Base-by-base conservation (phyloP, 2,113 vertebrate genomes). In the Chaetops frenatus region DNA sequence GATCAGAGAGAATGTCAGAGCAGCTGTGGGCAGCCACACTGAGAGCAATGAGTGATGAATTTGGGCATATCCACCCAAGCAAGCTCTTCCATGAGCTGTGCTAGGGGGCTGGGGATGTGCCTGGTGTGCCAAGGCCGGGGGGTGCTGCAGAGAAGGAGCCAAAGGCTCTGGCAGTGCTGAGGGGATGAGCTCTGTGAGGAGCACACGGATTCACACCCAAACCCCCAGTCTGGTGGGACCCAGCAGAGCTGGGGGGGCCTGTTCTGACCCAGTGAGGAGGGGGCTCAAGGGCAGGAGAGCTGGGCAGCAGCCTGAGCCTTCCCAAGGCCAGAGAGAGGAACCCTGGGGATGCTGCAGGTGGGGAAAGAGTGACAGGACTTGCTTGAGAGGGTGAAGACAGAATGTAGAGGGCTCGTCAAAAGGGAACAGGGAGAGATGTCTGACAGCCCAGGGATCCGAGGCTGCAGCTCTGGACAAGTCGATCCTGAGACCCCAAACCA, bases 201-300 rank as follows among this genome's bases (percentile, higher is more conserved):
- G 56, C 61, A 35, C 22, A 33, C 8, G 14, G 21, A 58, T 82
- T 16, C 64, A 69, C 25, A 50, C 53, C 48, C 48, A 67, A 57
- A 54, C 5, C 51, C 42, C 19, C 66, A 38, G 44, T 4, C 51
- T 66, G 82, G 10, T 20, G 66, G 13, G 12, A 57, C 3, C 0
- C 6, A 77, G 77, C 42, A n/a, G 61, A 76, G 83, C 23, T 80
- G 33, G 18, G 10, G 14, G 25, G 27, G 64, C 20, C 40, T 35
- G 12, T 7, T 74, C 27, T 73, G 54, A 81, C 16, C 40, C 42
- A 56, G 7, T 0, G 0, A 61, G 45, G 21, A 42, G 24, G 15
- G 11, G 29, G 22, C 16, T 61, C 45, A 44, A 35, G 36, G 42
- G 19, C 19, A 78, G 54, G 28, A 48, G 18, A 40, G 28, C 38